phyloP scores from a whole-genome alignment of 2,797 vertebrate species.

The Acipenser ruthenus region DNA sequence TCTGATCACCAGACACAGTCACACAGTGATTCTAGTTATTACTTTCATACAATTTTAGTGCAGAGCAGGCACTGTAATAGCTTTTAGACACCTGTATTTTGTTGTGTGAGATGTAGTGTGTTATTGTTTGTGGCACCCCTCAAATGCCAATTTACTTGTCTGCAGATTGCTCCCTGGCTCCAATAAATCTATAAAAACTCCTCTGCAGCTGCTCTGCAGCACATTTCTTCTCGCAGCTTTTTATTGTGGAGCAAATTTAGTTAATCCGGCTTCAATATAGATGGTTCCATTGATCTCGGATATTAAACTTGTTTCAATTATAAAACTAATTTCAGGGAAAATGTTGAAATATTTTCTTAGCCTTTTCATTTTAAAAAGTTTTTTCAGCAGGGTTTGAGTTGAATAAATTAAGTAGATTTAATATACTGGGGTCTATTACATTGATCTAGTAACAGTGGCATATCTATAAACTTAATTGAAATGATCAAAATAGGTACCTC shows the following conservation, averaged over 20 bases:
- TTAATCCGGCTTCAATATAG: background rate
- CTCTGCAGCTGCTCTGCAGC: slow-evolving; percentile 21
- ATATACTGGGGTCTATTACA: too few relatives aligned
- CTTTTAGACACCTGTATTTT: slow-evolving; percentile 46
- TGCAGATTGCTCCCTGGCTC: slow-evolving; percentile 43
- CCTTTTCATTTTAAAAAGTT: too few relatives aligned
- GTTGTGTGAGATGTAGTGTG: slow-evolving; percentile 37
- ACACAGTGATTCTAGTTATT: slow-evolving; percentile 27
- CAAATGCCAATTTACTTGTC: slow-evolving; percentile 56
- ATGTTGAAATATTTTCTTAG: background rate
- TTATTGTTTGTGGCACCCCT: slow-evolving; percentile 57
- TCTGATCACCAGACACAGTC: slow-evolving; percentile 32
- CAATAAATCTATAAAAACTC: slow-evolving; percentile 50
- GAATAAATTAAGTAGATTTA: too few relatives aligned
- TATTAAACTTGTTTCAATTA: background rate
- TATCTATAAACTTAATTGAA: too few relatives aligned
- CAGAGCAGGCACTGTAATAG: slow-evolving; percentile 42
- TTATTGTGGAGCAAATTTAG: background rate
- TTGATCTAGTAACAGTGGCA: too few relatives aligned
- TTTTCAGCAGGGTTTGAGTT: too few relatives aligned
- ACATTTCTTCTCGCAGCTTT: too few relatives aligned
- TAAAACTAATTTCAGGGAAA: background rate
- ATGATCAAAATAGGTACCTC: too few relatives aligned
- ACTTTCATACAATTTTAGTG: slow-evolving; percentile 45
- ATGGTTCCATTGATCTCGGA: background rate